Evolutionary conservation across 2,113 vertebrate genomes (phyloP), one percentile per base, ranked within the genome.

Genomic region (Struthidea cinerea): DNA sequence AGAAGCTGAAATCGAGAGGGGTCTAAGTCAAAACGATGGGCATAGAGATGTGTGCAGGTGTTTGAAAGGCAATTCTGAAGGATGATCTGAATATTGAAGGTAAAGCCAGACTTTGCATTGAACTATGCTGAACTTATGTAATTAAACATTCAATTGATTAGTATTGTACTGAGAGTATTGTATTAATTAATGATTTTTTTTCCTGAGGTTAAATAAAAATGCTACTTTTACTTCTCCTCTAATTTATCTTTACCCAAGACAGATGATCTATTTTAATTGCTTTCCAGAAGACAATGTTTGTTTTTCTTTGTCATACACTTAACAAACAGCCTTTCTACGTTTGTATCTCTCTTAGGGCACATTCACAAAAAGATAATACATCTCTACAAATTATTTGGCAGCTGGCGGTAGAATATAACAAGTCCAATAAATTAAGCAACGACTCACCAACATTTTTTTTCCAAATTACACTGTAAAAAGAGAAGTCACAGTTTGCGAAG

Each of bases 331-430:
- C 39, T 77, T 97, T 87, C 81, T 73, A 69, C 27, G 33, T 96
- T 89, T 91, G 53, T 76, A 19, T 95, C n/a, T 95, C 90, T 95
- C 95, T 59, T 53, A 79, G 70, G 78, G 44, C 35, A 86, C 47
- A 83, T 91, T 82, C 57, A 73, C 35, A 71, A 94, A 96, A 95
- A 55, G 57, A 92, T 85, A 92, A 83, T 52, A 49, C 27, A 83
- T 94, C 60, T 73, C 67, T 68, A 83, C 77, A 95, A 87, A 96
- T 92, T 93, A 91, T 92, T 91, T 96, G 94, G 49, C 95, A 97
- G 81, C 88, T 97, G 69, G 74, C 56, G 24, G 70, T 85, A 63
- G 50, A 87, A 91, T 87, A 68, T 83, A 89, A 63, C 81, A 96
- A 92, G 18, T 93, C 63, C n/a, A 87, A 95, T 97, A 91, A 90